phyloP scores from a whole-genome alignment of 2,797 vertebrate species.

The Clarias fuscus region DNA sequence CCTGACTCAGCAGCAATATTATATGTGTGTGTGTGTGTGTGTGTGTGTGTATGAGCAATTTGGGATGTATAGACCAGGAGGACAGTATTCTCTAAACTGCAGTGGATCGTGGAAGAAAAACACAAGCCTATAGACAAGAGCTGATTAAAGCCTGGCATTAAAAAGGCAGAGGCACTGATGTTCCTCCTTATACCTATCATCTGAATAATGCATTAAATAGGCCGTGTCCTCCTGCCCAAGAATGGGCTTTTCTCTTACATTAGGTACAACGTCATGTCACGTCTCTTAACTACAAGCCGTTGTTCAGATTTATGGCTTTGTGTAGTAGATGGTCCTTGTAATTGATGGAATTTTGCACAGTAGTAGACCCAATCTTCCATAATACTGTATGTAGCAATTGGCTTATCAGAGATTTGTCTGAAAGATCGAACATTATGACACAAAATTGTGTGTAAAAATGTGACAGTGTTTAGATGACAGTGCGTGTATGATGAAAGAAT shows the following conservation, averaged over 20 bases:
- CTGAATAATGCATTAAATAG: slow-evolving; percentile 50
- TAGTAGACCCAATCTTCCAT: neutral
- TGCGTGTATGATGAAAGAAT: neutral
- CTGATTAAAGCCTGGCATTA: slow-evolving; percentile 49
- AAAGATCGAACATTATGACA: neutral
- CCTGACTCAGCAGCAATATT: slow-evolving; percentile 29
- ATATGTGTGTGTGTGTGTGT: slow-evolving; percentile 23
- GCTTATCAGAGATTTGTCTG: neutral
- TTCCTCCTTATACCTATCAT: slow-evolving; percentile 47
- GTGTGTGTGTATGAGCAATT: slow-evolving; percentile 28
- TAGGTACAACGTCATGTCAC: slow-evolving; percentile 21
- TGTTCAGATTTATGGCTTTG: slow-evolving; percentile 20
- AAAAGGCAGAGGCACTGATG: slow-evolving; percentile 39
- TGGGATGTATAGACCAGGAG: slow-evolving; percentile 10
- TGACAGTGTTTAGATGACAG: neutral
- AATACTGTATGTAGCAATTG: neutral
- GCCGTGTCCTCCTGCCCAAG: slow-evolving; percentile 40
- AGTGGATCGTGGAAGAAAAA: neutral
- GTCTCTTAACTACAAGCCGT: slow-evolving; percentile 37
- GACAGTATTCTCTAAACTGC: slow-evolving; percentile 24
- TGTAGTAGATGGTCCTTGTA: neutral
- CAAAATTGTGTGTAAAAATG: neutral
- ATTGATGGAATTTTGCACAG: slow-evolving; percentile 1
- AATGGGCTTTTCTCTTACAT: slow-evolving; percentile 31
- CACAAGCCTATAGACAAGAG: neutral